These are phyloP conservation scores for Circaetus gallicus DNA, from an alignment of 2,113 vertebrate species.

Conservation along the genomic window DNA sequence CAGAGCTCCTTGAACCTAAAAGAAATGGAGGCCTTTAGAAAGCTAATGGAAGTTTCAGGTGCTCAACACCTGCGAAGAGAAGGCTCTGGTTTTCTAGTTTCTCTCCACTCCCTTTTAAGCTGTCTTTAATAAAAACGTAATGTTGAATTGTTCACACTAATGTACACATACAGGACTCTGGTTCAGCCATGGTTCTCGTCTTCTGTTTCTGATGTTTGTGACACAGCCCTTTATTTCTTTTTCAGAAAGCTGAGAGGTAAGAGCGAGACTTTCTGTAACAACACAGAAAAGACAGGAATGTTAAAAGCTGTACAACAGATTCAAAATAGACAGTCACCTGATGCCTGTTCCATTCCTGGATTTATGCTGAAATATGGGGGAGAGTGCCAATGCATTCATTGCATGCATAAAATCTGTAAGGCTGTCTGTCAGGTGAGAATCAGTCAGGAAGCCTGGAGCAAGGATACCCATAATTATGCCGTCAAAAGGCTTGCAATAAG, in stretches of 20 bases:
- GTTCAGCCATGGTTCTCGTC: not conserved
- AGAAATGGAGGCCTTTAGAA: not conserved
- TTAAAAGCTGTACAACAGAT: slow-evolving; percentile 1
- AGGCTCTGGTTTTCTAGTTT: not conserved
- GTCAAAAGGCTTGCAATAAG: slow-evolving; percentile 51
- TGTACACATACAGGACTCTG: not conserved
- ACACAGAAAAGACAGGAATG: not conserved
- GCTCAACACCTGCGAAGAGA: slow-evolving; percentile 2
- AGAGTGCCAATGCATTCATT: not conserved
- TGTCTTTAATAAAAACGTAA: not conserved
- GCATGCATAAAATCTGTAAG: slow-evolving; percentile 32
- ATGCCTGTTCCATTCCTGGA: slow-evolving; percentile 17
- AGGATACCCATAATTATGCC: slow-evolving; percentile 48
- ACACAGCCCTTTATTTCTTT: not conserved
- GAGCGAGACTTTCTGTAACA: not conserved
- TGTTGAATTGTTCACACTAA: not conserved
- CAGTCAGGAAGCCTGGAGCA: slow-evolving; percentile 38
- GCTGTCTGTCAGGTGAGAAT: slow-evolving; percentile 36
- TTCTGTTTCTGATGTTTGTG: not conserved
- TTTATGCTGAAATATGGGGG: slow-evolving; percentile 31
- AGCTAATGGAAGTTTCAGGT: slow-evolving; percentile 30
- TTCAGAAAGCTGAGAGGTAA: slow-evolving; percentile 25
- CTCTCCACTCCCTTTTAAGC: not conserved
- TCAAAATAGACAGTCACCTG: not conserved
- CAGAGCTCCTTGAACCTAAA: slow-evolving; percentile 25